These are phyloP conservation scores for Oreochromis grahami DNA, from an alignment of 2,797 vertebrate genomes.

Conservation along the genomic window DNA sequence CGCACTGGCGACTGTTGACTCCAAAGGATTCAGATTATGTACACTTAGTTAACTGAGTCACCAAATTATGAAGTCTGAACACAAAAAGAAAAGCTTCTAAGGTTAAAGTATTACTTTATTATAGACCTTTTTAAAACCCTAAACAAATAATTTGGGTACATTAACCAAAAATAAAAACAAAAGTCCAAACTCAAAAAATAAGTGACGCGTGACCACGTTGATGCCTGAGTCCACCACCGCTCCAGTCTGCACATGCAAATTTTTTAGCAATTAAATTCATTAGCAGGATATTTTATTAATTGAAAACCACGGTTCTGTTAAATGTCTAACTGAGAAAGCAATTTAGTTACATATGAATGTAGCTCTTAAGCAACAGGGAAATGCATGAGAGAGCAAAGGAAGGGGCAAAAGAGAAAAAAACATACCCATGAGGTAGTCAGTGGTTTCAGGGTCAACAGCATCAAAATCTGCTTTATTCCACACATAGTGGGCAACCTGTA, in stretches of 20 bases:
- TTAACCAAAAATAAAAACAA: background rate
- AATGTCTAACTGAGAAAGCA: background rate
- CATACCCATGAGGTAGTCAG: conserved; percentile 79
- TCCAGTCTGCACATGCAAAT: background rate
- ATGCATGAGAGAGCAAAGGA: background rate
- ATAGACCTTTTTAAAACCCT: background rate
- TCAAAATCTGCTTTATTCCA: conserved; percentile 76
- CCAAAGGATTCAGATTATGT: background rate
- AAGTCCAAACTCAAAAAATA: background rate
- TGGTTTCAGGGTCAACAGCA: conserved; percentile 69
- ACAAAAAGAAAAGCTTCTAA: background rate
- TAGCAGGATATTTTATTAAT: background rate
- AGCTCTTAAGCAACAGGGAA: background rate
- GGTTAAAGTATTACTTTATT: background rate
- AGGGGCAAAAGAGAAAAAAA: background rate
- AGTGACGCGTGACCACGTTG: background rate
- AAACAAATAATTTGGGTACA: background rate
- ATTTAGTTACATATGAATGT: background rate
- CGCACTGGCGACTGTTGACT: background rate
- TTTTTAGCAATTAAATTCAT: background rate
- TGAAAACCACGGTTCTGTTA: background rate
- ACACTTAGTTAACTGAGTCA: background rate
- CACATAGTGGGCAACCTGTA: conserved; percentile 72
- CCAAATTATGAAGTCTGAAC: background rate
- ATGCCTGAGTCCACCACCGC: background rate